A percentile compares a stretch with the other conserved stretches of the same genome.
phyloP scores from a whole-genome alignment of 1,140 invertebrate genomes.

The Eupeodes corollae region DNA sequence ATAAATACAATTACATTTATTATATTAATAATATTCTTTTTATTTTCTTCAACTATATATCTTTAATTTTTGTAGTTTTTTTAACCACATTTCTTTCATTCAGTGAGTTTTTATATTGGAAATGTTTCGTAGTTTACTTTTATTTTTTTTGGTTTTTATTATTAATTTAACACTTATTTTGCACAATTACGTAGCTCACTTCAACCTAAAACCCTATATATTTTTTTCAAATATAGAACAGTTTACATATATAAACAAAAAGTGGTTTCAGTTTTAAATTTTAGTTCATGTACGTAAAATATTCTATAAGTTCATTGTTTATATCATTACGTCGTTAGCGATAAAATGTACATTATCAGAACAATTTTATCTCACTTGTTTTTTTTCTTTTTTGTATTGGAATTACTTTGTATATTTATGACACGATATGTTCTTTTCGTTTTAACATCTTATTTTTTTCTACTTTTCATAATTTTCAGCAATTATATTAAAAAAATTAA shows the following conservation, averaged over 20 bases:
- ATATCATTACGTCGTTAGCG: not conserved
- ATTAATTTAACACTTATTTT: too few relatives aligned
- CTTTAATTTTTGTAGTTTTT: not conserved
- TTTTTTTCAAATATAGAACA: too few relatives aligned
- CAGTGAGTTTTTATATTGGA: not conserved
- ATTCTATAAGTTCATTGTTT: not conserved
- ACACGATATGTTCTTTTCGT: too few relatives aligned
- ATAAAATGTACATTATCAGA: too few relatives aligned
- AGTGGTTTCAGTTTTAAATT: not conserved
- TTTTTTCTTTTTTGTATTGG: not conserved
- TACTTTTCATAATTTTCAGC: too few relatives aligned
- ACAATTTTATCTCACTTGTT: not conserved
- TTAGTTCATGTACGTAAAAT: not conserved
- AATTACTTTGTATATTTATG: not conserved
- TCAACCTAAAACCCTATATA: too few relatives aligned
- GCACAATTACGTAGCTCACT: too few relatives aligned
- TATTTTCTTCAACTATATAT: not conserved
- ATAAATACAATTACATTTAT: conserved; percentile 1
- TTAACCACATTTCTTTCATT: not conserved
- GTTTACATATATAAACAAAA: not conserved
- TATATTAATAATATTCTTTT: not conserved
- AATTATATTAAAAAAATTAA: too few relatives aligned
- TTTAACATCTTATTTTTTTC: too few relatives aligned
- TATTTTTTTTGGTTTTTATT: too few relatives aligned
- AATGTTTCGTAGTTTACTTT: too few relatives aligned